Conservation (phyloP, 2,797 vertebrate genomes). For the Trachops cirrhosus region DNA sequence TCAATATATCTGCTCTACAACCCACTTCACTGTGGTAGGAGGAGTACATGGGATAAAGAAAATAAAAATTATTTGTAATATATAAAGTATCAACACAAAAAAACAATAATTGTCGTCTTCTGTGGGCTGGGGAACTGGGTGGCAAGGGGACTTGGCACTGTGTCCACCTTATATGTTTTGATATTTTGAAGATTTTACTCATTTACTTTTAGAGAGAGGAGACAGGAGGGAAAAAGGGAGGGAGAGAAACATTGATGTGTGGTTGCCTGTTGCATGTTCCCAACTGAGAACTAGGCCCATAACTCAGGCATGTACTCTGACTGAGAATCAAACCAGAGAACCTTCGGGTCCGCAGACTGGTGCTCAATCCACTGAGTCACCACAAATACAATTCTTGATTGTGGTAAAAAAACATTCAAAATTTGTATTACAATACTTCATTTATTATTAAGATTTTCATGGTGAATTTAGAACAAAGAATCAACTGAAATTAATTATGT, state of each 20-base stretch:
- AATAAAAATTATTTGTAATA: background rate
- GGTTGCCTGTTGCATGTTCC: fast-evolving
- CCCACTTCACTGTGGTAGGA: background rate
- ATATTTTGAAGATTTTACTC: too few species aligned
- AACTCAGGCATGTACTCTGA: too few species aligned
- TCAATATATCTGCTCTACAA: background rate
- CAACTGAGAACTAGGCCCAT: too few species aligned
- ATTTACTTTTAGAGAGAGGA: too few species aligned
- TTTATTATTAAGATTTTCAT: constrained; percentile 21
- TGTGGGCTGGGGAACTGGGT: fast-evolving
- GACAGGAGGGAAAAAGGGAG: too few species aligned
- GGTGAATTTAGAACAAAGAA: constrained; percentile 28
- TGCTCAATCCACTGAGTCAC: too few species aligned
- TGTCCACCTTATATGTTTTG: background rate
- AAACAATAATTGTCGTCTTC: background rate
- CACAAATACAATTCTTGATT: background rate
- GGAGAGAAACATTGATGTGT: too few species aligned
- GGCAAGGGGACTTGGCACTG: background rate
- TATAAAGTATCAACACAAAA: background rate
- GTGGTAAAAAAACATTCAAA: constrained; percentile 16
- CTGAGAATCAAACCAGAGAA: too few species aligned
- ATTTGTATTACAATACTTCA: constrained; percentile 1
- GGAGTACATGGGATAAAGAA: background rate
- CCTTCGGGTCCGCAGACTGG: too few species aligned
- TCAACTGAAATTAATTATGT: constrained; percentile 19